Evolutionary conservation across 2,888 invertebrate species (phyloP), one percentile per base, ranked within the genome.

Genomic region (Apantesis nais): DNA sequence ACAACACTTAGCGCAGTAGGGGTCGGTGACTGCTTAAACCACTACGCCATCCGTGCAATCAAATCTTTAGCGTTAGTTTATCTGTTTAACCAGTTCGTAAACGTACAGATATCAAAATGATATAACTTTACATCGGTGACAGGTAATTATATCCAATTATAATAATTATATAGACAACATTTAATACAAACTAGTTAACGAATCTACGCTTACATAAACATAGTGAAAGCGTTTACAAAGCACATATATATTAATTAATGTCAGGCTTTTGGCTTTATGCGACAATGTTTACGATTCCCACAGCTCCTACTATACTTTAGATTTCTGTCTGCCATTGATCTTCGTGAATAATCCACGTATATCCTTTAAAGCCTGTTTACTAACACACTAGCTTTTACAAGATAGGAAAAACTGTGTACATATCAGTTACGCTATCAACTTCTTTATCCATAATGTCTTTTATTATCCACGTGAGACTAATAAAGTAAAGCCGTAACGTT

Each of bases 381-480:
- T 48, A 48, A 67, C 52, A 37, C 0, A 2, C 44, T 16, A 48
- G 55, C 37, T 39, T 60, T 29, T 41, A 60, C 29, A 41, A 31
- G 31, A 69, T 63, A 71, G 68, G 62, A 61, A 58, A 62, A 41
- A 65, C 31, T 62, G 37, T 39, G 25, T 16, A 60, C 65, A 73
- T 71, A 73, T 68, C 66, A 75, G 70, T 75, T 74, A 75, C 79
- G 82, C 78, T 80, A 75, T 75, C 79, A 76, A 79, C 70, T 74
- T 67, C 34, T 78, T 80, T 78, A 75, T 80, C 77, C 76, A 75
- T 69, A 67, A 65, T 62, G 71, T 73, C 73, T 80, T 83, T 88
- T 87, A 88, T 85, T 83, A 83, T 79, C 73, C 79, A 55, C 86
- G 62, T 70, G 88, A 86, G 86, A 83, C 79, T 84, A 85, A 86